Evolutionary conservation across 1,140 invertebrate genomes (phyloP).

Genomic region (Meloidogyne floridensis): DNA sequence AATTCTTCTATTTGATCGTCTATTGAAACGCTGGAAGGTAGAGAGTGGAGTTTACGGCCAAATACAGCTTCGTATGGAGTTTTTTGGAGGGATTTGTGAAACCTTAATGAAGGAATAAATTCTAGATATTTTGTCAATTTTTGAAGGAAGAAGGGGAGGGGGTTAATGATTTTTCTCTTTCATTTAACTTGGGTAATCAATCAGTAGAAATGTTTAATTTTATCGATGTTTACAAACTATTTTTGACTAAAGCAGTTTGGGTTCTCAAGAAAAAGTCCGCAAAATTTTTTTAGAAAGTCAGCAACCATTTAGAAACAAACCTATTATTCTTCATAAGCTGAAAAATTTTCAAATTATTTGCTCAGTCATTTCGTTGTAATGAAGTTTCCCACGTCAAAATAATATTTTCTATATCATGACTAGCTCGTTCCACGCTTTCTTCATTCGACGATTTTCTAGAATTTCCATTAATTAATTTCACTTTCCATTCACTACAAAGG

Average conservation of each 20-base stretch:
- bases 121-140: too few species aligned
- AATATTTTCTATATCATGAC: neutral
- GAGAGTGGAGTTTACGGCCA: neutral
- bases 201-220: too few species aligned
- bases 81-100: neutral
- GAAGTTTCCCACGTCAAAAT: neutral
- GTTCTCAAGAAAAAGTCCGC: too few species aligned
- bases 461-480: neutral
- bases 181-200: too few species aligned
- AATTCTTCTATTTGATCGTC: neutral
- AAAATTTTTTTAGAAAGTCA: too few species aligned
- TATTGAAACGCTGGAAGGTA: neutral
- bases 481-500: neutral
- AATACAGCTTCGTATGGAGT: neutral
- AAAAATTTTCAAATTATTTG: neutral
- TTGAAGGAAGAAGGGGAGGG: too few species aligned
- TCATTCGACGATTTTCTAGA: neutral
- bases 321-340: conserved; percentile 11
- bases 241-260: too few species aligned
- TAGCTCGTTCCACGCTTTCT: neutral
- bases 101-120: neutral
- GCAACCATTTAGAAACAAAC: neutral
- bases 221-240: too few species aligned
- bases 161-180: too few species aligned
- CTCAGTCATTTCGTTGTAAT: neutral